Evolutionary conservation across 2,797 vertebrate genomes (phyloP), one percentile per base, ranked within the genome.

Genomic region (Valencia hispanica): DNA sequence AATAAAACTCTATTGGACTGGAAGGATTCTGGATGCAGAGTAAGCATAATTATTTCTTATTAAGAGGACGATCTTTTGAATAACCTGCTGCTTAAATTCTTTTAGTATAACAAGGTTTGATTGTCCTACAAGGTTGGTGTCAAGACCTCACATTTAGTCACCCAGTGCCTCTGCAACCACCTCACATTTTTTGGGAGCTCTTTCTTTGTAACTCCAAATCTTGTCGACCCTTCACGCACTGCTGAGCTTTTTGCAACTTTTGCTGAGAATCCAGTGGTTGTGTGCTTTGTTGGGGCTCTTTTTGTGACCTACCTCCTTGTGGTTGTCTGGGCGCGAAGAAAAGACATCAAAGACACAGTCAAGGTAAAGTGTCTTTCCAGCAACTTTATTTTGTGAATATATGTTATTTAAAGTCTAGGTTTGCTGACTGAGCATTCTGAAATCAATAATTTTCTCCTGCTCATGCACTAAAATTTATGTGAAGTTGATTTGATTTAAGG

Each of bases 121-220:
- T 53, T 80, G 5, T 76, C 15, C 27, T 82, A 71, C 32, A 79
- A 98, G 97, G 97, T 98, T 53, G 97, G 97, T 41, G 93, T 94
- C 10, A 78, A 85, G 63, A 96, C 95, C 65, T 95, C 91, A 12
- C 76, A 55, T 68, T 88, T 72, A 68, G 89, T 91, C 66, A 97
- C 94, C 9, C 97, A 97, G 82, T 98, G 97, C 86, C 93, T 98
- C 69, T 99, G 97, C 91, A 96, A 95, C 83, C 97, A 99, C 83
- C 93, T 99, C 82, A 98, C 97, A 30, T 96, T 97, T 87, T 99
- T 98, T 1, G 97, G 97, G 73, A 97, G 96, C 89, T 97, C 96
- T 1, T 97, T 99, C 92, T 96, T 98, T 7, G 92, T 99, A 78
- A 93, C 96, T 84, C 97, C 97, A 68, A 98, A 97, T 66, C 86